Percentiles rank a stretch among this genome's conserved stretches.
Conservation (phyloP, 2,113 vertebrate species). For the Menidia beryllina region DNA sequence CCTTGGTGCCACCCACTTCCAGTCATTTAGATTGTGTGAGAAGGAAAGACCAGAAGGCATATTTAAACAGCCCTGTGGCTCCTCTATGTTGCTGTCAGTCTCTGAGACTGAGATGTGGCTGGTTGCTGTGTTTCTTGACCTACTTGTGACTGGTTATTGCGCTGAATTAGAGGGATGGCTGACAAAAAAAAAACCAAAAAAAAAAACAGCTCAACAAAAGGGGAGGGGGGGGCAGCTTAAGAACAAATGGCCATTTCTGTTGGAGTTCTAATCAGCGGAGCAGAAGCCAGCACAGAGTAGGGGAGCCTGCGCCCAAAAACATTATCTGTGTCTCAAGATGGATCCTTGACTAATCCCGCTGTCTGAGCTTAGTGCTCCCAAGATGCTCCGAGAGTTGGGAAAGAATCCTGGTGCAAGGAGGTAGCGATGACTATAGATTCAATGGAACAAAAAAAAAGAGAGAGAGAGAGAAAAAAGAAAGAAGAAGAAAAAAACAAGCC, state of each 20-base stretch:
- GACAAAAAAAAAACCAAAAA: no score
- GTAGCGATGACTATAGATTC: slow-evolving; percentile 50
- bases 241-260: slow-evolving; percentile 76
- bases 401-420: slow-evolving; percentile 67
- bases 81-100: slow-evolving; percentile 75
- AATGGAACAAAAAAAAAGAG: no score
- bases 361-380: slow-evolving; percentile 80
- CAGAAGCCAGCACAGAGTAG: slow-evolving; percentile 72
- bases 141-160: slow-evolving; percentile 75
- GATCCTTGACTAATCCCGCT: slow-evolving; percentile 84
- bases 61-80: slow-evolving; percentile 74
- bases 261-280: slow-evolving; percentile 75
- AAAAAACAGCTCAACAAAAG: slow-evolving; percentile 71
- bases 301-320: slow-evolving; percentile 74
- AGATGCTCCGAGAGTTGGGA: slow-evolving; percentile 77
- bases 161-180: slow-evolving; percentile 67
- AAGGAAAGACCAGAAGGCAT: slow-evolving; percentile 66
- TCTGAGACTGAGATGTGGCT: slow-evolving; percentile 46
- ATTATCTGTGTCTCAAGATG: slow-evolving; percentile 84
- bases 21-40: slow-evolving; percentile 50
- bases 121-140: slow-evolving; percentile 74
- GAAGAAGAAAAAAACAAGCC: slow-evolving; percentile 2
- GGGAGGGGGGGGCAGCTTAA: slow-evolving; percentile 60
- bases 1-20: slow-evolving; percentile 56
- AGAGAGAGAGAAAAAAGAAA: not conserved